phyloP scores from a whole-genome alignment of 1,140 invertebrate species.

The Sycophaga agraensis region DNA sequence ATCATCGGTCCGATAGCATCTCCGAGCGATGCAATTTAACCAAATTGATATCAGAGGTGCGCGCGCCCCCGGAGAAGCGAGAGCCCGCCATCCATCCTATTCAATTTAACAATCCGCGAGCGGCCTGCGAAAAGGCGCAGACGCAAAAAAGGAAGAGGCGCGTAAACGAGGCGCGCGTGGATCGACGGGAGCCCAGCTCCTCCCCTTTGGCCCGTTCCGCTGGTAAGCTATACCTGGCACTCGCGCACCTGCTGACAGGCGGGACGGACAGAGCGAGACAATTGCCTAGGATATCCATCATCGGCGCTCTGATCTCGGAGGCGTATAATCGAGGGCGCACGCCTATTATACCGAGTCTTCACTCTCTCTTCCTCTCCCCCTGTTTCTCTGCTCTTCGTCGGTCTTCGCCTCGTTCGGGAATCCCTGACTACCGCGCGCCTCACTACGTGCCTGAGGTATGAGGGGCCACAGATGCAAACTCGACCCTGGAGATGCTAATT shows the following conservation, averaged over 20 bases:
- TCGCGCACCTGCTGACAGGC: constrained; percentile 29
- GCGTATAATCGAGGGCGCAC: constrained; percentile 30
- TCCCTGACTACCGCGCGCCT: background rate
- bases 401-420: background rate
- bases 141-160: background rate
- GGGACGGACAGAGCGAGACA: constrained; percentile 25
- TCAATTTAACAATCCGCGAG: too few relatives aligned
- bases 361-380: background rate
- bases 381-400: background rate
- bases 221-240: too few relatives aligned
- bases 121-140: background rate
- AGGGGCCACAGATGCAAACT: too few relatives aligned
- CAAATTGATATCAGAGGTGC: too few relatives aligned
- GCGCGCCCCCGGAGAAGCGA: too few relatives aligned
- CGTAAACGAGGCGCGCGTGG: too few relatives aligned
- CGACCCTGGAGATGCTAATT: constrained; percentile 16
- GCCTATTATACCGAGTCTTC: constrained; percentile 25
- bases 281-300: constrained; percentile 35
- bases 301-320: constrained; percentile 1
- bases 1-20: too few relatives aligned
- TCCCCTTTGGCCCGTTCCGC: too few relatives aligned
- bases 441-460: background rate
- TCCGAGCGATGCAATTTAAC: too few relatives aligned
- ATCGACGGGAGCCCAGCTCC: too few relatives aligned
- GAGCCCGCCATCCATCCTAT: too few relatives aligned